Base-by-base conservation (phyloP, 2,888 invertebrate species). In the Phaedon cochleariae region DNA sequence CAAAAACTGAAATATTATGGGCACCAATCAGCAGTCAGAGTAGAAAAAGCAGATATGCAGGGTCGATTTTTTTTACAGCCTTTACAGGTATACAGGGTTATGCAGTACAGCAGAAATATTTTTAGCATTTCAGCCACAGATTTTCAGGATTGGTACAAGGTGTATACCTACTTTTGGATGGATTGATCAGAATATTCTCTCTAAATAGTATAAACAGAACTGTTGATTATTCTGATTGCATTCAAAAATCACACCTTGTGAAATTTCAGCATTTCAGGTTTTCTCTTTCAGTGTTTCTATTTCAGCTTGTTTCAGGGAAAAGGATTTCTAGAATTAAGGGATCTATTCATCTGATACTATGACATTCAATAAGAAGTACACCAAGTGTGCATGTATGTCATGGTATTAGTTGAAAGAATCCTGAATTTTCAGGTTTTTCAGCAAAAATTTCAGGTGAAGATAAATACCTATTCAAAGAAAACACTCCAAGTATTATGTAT, bases 11-110 rank as follows among this genome's bases (percentile, higher is more conserved):
- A 61, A 64, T 52, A 26, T 26, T 26, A 59, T 67, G 74, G 74
- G 67, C 68, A 70, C 67, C 70, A 67, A 72, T 67, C 68, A 72
- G 72, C 73, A 67, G 72, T 72, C 72, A 72, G 69, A 71, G 71
- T 69, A 67, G 46, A 53, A 45, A 64, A 62, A 65, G 67, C 55
- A 61, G 59, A 51, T 57, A 41, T 57, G 59, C 53, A 59, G 69
- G 65, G 66, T 73, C 58, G 15, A 52, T 66, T 68, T 65, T n/a
- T 72, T 69, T 75, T 73, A 69, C 72, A 74, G 73, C 70, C 71
- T 72, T 73, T 75, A 70, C 74, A 74, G 75, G 74, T 69, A 63
- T 71, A 62, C 65, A 71, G 65, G 63, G 61, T 71, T 66, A 48
- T 49, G 67, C 68, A 59, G 70, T 61, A 57, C 31, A 37, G 48